A percentile compares a stretch with the other conserved stretches of the same genome.
Conservation (phyloP, 2,797 vertebrate genomes). For the Hirundo rustica region DNA sequence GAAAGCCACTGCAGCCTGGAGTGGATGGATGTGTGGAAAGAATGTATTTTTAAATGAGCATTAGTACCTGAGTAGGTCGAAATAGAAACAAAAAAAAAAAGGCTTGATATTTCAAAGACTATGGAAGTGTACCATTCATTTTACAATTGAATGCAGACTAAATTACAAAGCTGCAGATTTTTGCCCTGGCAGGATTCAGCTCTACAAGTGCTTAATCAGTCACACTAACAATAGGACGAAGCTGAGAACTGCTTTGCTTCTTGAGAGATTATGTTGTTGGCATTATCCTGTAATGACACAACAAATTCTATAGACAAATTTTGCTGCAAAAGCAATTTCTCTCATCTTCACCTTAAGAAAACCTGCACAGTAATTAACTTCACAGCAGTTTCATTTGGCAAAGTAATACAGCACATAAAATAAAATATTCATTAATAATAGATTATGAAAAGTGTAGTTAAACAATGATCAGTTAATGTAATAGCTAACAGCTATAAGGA, state of each 20-base stretch:
- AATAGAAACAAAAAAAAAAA: slow-evolving; percentile 30
- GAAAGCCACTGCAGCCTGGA: not conserved
- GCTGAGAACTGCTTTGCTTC: slow-evolving; percentile 37
- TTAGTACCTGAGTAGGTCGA: slow-evolving; percentile 3
- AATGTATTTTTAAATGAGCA: slow-evolving; percentile 23
- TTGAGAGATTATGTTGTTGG: slow-evolving; percentile 41
- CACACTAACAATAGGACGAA: slow-evolving; percentile 1
- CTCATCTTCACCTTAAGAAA: slow-evolving; percentile 63
- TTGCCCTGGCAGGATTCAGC: not conserved
- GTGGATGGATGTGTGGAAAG: not conserved
- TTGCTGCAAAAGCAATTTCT: slow-evolving; percentile 53
- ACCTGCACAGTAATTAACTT: slow-evolving; percentile 70
- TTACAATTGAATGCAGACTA: not conserved
- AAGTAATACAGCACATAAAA: slow-evolving; percentile 55
- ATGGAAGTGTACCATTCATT: not conserved
- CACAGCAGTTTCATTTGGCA: slow-evolving; percentile 61
- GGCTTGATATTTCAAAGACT: slow-evolving; percentile 23
- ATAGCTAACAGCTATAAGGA: slow-evolving; percentile 17
- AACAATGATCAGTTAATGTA: slow-evolving; percentile 34
- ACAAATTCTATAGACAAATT: slow-evolving; percentile 37
- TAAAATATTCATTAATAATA: slow-evolving; percentile 71
- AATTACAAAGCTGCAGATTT: slow-evolving; percentile 26
- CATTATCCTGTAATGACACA: slow-evolving; percentile 45
- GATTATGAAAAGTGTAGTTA: slow-evolving; percentile 60
- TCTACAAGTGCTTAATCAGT: slow-evolving; percentile 46